Evolutionary conservation across 2,797 vertebrate species (phyloP), one percentile per base, ranked within the genome.

Genomic region (Hypotaenidia okinawae): DNA sequence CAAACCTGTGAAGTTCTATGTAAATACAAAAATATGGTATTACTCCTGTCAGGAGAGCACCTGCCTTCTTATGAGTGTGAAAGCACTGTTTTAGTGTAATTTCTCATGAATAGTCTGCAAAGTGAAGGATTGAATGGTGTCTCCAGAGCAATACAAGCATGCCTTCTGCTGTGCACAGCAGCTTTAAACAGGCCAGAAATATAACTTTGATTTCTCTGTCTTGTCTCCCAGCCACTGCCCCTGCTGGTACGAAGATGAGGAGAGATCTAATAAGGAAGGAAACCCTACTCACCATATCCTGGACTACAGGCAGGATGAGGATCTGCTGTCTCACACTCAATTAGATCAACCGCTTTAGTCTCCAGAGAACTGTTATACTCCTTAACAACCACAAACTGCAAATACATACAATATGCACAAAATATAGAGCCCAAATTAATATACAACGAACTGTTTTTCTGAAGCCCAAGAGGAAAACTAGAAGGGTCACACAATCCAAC

Each of bases 341-440:
- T 78, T 28, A 94, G 66, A 52, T 94, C 95, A 73, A 94, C 21
- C 5, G 57, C 75, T 45, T 93, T 96, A 70, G 84, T 95, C 86
- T 96, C 96, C 47, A 70, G 32, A 75, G 94, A 64, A 17, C 86
- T 73, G 16, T 79, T 96, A 16, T 95, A 83, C 76, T 98, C 98
- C 83, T 97, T 95, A 87, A 98, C 83, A 89, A 98, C 93, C 91
- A 95, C 98, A 83, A 98, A 97, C 99, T 99, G 97, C 51, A 97
- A 88, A 86, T 45, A 94, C 22, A 89, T 62, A 92, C 55, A 82
- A 87, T 28, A 47, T n/a, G 84, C 73, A 90, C 47, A 89, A 88
- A 93, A 95, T 13, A 66, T 30, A 80, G 61, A 91, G 39, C 30
- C 13, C 19, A 62, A 61, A 84, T 92, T 80, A 95, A 92, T 35